Evolutionary conservation across 2,113 vertebrate species (phyloP), one percentile per base, ranked within the genome.

Genomic region (Galeopterus variegatus): DNA sequence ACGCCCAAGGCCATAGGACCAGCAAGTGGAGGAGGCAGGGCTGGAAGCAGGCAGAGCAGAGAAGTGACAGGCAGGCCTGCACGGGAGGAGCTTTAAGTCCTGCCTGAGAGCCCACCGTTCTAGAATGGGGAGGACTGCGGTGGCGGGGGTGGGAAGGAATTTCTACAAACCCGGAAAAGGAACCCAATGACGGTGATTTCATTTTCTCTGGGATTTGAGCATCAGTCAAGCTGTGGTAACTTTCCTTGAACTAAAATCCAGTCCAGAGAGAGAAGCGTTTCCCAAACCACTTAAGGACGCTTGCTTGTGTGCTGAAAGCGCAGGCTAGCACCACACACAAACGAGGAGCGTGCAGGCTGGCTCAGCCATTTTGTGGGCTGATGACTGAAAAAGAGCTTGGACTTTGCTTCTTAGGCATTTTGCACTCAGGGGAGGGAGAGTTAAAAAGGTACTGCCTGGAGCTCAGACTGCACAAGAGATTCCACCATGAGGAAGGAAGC

Each of bases 191-290:
- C 91, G 12, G 23, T 19, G 23, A 73, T 23, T 80, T 88, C 13
- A 28, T 85, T 96, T 95, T 91, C 79, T 33, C 70, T 70, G 28
- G 17, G 70, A 52, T 64, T 94, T 31, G 11, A 80, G 28, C 50
- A 65, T 52, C 54, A 52, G 86, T 87, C 56, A 64, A 54, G 19
- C 28, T 28, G 54, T 17, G 15, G 17, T 73, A 70, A 73, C 17
- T 94, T 93, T 10, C 64, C 36, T 72, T 94, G 45, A 79, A 94
- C 33, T 58, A 4, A 52, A 67, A 12, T 58, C 41, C 36, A 2
- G 24, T 58, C 24, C 85, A n/a, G 50, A 75, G 77, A 92, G 50
- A 85, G 84, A 85, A 75, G 45, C 26, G 5, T 18, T 65, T 64
- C 41, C 64, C 58, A 56, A 15, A 23, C 56, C 58, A 41, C 84